Conservation (phyloP, 2,888 invertebrate species). For the Apodemia duryi region DNA sequence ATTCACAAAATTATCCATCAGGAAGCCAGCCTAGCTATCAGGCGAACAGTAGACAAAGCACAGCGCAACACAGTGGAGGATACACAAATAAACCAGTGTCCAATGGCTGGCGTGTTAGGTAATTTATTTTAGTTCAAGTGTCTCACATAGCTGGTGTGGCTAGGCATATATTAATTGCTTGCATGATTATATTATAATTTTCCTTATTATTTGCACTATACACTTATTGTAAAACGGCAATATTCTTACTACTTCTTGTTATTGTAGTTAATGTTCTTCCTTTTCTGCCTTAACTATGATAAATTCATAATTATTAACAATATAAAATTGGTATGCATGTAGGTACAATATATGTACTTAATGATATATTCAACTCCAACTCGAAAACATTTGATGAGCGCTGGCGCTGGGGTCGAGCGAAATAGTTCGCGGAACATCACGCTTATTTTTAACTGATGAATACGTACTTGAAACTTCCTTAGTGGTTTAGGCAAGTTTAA, state of each 20-base stretch:
- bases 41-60: conserved; percentile 44
- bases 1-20: conserved; percentile 61
- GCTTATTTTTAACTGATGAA: too few species aligned
- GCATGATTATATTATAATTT: background rate
- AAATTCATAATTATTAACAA: too few species aligned
- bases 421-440: too few species aligned
- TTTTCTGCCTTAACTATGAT: too few species aligned
- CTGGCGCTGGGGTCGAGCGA: too few species aligned
- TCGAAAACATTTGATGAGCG: too few species aligned
- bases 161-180: conserved; percentile 31
- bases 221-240: background rate
- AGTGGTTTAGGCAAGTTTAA: too few species aligned
- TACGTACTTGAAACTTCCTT: too few species aligned
- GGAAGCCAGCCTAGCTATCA: conserved; percentile 58
- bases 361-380: too few species aligned
- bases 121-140: conserved; percentile 39
- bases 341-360: too few species aligned
- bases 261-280: background rate
- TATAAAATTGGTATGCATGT: too few species aligned
- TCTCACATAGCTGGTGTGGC: conserved; percentile 38
- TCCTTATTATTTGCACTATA: conserved; percentile 3
- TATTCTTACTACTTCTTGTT: background rate
- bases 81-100: conserved; percentile 56
- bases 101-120: conserved; percentile 74
- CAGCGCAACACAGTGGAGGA: conserved; percentile 47